Percentiles rank a stretch among this genome's conserved stretches.
phyloP scores from a whole-genome alignment of 2,888 invertebrate species.

The Cloeon dipterum region DNA sequence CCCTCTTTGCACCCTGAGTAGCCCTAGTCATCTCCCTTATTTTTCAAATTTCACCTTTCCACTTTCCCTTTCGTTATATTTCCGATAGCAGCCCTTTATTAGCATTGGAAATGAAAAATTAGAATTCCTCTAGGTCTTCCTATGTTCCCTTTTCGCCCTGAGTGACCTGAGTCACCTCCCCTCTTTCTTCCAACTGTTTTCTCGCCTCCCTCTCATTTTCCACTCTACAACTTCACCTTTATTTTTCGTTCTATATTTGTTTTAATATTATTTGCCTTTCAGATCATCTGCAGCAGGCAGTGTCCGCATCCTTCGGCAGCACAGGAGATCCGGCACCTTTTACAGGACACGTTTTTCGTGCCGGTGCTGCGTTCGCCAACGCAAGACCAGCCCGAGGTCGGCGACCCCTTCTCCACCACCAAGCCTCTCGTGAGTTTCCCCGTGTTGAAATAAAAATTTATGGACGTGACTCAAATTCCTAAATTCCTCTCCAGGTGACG shows the following conservation, averaged over 20 bases:
- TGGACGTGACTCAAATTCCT: not conserved
- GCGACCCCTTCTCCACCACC: slow-evolving; percentile 51
- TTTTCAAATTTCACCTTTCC: too few relatives aligned
- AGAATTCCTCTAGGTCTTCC: too few relatives aligned
- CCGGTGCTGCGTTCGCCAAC: slow-evolving; percentile 61
- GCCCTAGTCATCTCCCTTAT: too few relatives aligned
- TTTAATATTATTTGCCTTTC: slow-evolving; percentile 11
- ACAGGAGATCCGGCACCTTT: slow-evolving; percentile 30
- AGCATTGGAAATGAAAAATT: too few relatives aligned
- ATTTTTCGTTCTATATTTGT: not conserved
- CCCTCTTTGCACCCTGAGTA: too few relatives aligned
- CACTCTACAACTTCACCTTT: too few relatives aligned
- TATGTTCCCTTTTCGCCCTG: too few relatives aligned
- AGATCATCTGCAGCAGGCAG: slow-evolving; percentile 55
- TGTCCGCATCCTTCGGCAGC: slow-evolving; percentile 20
- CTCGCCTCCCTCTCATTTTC: too few relatives aligned
- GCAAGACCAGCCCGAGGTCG: slow-evolving; percentile 48
- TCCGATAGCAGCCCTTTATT: too few relatives aligned
- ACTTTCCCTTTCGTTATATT: too few relatives aligned
- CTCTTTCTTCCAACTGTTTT: too few relatives aligned
- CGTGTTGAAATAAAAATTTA: not conserved
- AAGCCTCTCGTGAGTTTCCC: slow-evolving; percentile 19
- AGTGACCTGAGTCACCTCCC: too few relatives aligned
- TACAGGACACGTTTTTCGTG: slow-evolving; percentile 63
- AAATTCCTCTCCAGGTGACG: not conserved